Percentiles rank a stretch among this genome's conserved stretches.
Conservation (phyloP, 2,797 vertebrate genomes). For the Hippoglossus hippoglossus region DNA sequence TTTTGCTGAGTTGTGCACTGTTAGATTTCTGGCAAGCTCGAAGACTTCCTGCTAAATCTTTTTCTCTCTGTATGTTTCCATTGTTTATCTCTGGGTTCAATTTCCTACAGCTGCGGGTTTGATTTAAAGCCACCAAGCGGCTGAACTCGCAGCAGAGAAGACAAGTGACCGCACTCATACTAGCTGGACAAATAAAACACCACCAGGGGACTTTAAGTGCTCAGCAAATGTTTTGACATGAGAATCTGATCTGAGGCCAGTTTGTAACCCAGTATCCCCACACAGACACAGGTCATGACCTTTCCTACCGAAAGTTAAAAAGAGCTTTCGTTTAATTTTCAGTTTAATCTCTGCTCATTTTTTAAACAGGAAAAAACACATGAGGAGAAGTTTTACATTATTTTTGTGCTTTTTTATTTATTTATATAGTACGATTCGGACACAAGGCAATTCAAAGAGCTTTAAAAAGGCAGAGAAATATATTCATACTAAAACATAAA, state of each 20-base stretch:
- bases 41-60: conserved; percentile 21
- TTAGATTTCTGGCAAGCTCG: background rate
- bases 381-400: background rate
- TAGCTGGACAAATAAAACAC: conserved; percentile 23
- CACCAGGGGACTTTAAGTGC: conserved; percentile 17
- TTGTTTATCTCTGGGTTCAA: conserved; percentile 50
- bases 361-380: background rate
- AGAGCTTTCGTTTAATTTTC: background rate
- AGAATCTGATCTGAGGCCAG: conserved; percentile 17
- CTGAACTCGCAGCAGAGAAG: conserved; percentile 7
- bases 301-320: conserved; percentile 10
- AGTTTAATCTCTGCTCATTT: background rate
- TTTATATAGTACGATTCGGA: too few species aligned
- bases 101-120: conserved; percentile 40
- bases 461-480: too few species aligned
- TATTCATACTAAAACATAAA: too few species aligned
- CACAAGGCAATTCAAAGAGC: too few species aligned
- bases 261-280: conserved; percentile 1
- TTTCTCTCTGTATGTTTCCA: conserved; percentile 31
- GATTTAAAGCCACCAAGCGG: conserved; percentile 27
- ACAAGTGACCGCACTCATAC: conserved; percentile 12
- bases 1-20: conserved; percentile 11
- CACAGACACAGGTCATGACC: conserved; percentile 10
- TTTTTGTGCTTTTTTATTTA: too few species aligned
- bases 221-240: conserved; percentile 29